A percentile compares a stretch with the other conserved stretches of the same genome.
phyloP scores from a whole-genome alignment of 2,113 vertebrate genomes.

The Salvelinus alpinus region DNA sequence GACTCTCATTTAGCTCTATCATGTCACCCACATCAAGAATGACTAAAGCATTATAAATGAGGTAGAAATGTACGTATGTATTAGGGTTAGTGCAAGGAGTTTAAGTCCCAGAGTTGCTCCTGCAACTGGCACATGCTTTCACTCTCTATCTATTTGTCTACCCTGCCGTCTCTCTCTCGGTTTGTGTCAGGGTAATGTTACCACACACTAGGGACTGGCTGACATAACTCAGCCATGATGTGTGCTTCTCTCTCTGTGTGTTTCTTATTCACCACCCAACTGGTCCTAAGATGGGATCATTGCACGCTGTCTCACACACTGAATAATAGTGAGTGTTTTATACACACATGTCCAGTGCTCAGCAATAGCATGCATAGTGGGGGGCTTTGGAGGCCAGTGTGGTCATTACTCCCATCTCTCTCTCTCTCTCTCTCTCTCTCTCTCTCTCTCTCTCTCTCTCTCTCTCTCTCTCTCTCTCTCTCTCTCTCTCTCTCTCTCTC shows the following conservation, averaged over 20 bases:
- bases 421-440: not conserved
- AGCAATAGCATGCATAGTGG: slow-evolving; percentile 38
- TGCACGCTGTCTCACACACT: slow-evolving; percentile 14
- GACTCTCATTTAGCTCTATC: not conserved
- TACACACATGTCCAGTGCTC: slow-evolving; percentile 13
- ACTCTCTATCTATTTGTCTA: not conserved
- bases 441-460: no score
- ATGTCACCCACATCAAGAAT: not conserved
- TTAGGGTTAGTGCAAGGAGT: no score
- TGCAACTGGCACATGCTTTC: no score
- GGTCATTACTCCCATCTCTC: no score
- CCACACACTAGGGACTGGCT: slow-evolving; percentile 22
- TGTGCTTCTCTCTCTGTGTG: no score
- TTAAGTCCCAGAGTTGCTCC: no score
- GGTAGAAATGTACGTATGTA: no score
- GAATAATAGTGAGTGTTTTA: not conserved
- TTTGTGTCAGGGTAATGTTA: slow-evolving; percentile 6
- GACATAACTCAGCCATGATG: slow-evolving; percentile 29
- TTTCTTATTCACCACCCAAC: slow-evolving; percentile 52
- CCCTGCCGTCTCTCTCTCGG: no score
- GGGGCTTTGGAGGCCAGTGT: no score
- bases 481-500: no score
- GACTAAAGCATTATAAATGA: not conserved
- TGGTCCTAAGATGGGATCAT: slow-evolving; percentile 41
- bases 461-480: no score